These are phyloP conservation scores for Heterotilapia buettikoferi DNA, from an alignment of 2,113 vertebrate species.

Conservation along the genomic window DNA sequence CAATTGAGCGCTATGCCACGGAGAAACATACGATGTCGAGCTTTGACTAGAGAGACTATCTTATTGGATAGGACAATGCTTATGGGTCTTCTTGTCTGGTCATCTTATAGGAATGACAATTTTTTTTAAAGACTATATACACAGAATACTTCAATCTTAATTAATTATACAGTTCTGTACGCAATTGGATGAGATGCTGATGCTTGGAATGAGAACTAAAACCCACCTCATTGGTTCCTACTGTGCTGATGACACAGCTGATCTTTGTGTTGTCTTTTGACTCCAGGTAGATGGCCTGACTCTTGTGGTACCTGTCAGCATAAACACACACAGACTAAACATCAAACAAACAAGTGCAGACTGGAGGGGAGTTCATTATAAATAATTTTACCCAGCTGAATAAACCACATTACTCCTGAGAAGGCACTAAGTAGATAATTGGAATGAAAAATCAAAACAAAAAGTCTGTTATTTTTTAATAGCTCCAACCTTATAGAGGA, in stretches of 20 bases:
- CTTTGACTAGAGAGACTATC: neutral
- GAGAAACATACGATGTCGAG: neutral
- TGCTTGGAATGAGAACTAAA: neutral
- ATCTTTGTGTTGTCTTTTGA: conserved; percentile 98
- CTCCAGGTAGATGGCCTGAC: conserved; percentile 96
- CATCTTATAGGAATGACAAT: neutral
- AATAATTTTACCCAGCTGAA: conserved; percentile 1
- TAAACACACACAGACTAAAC: neutral
- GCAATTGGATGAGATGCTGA: neutral
- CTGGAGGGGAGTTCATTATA: neutral
- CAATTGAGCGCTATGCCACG: neutral
- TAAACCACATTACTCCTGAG: neutral
- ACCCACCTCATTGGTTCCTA: conserved; percentile 92
- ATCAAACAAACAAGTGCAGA: neutral
- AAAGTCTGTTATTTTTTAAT: neutral
- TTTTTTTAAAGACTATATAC: neutral
- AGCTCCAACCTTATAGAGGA: conserved; percentile 27
- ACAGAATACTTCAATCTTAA: neutral
- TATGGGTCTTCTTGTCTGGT: neutral
- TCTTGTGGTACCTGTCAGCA: conserved; percentile 91
- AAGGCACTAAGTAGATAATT: conserved; percentile 33
- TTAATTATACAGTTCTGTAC: neutral
- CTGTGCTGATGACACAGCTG: conserved; percentile 97
- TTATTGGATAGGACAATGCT: neutral
- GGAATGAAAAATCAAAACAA: conserved; percentile 38